phyloP scores from a whole-genome alignment of 2,797 vertebrate species.

The Podargus strigoides region DNA sequence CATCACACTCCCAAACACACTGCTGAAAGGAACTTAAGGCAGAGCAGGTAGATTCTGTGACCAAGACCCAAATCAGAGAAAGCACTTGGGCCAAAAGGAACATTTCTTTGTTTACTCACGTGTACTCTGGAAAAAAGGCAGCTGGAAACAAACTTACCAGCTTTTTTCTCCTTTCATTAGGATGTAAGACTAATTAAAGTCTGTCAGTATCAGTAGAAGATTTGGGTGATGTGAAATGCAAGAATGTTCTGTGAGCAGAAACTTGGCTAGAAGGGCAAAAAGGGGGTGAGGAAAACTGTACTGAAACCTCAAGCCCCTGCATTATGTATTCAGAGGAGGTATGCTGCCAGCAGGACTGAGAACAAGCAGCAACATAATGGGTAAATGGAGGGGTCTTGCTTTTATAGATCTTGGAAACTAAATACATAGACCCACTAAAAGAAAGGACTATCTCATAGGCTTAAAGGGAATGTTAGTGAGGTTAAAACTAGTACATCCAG shows the following conservation, averaged over 20 bases:
- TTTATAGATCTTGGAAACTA: background rate
- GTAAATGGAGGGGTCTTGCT: background rate
- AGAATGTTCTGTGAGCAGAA: slow-evolving; percentile 32
- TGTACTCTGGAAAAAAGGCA: background rate
- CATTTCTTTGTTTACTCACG: background rate
- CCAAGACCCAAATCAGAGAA: background rate
- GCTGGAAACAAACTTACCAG: background rate
- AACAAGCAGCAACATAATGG: background rate
- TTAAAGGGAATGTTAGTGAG: background rate
- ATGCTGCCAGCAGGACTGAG: slow-evolving; percentile 20
- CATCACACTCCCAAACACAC: background rate
- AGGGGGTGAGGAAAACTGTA: background rate
- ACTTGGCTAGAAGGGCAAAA: slow-evolving; percentile 7
- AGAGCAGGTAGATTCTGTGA: background rate
- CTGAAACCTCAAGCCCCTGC: background rate
- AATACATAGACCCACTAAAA: no score
- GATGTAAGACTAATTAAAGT: slow-evolving; percentile 33
- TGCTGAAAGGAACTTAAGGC: background rate
- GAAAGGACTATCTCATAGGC: no score
- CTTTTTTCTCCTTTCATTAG: slow-evolving; percentile 1
- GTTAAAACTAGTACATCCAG: background rate
- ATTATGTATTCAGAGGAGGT: slow-evolving; percentile 36
- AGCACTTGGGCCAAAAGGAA: background rate
- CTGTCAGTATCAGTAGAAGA: slow-evolving; percentile 15
- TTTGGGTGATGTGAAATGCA: slow-evolving; percentile 32